Base-by-base conservation (phyloP, 2,113 vertebrate genomes). In the Oncorhynchus mykiss region DNA sequence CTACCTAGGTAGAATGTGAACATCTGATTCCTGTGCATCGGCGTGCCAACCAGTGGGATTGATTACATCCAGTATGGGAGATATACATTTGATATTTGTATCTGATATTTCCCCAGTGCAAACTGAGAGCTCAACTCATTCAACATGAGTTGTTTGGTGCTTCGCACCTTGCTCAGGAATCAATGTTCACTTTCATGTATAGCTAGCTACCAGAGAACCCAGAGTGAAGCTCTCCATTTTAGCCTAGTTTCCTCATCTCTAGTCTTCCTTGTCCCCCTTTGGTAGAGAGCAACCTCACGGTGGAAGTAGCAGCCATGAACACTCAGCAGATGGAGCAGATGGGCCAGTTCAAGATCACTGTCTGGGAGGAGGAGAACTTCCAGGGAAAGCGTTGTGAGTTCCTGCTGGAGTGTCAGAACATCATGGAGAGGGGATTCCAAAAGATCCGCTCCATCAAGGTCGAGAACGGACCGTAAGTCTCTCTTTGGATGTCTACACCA, bases 401-500 rank as follows among this genome's bases (percentile, higher is more conserved):
- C 90, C 94, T 95, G 91, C 94, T 96, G 88, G 97, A 98, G 88
- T 98, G 97, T 73, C 94, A 95, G 74, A 97, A 95, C 94, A 93
- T 97, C 91, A 94, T 96, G 93, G 96, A 99, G 86, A 94, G 96
- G 76, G 90, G 94, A 82, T 97, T 99, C 94, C 92, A 93, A 91
- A 95, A 96, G 93, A 97, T 98, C 88, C 96, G 96, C 92, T 99
- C 97, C 64, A 93, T 99, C 89, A 98, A 98, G 90, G 97, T 97
- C 84, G 96, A 99, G 88, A 95, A 91, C 2, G 96, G 96, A 86
- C 94, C 94, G 96, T 99, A 95, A 98, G 97, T 94, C 29, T 70
- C 11, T 54, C 24, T 27, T 64, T 14, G 62, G 22, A 54, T n/a
- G 24, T 48, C 24, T 48, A 34, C 13, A 18, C 29, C 29, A 20